Evolutionary conservation across 1,140 invertebrate genomes (phyloP), one percentile per base, ranked within the genome.

Genomic region (Acromyrmex echinatior): DNA sequence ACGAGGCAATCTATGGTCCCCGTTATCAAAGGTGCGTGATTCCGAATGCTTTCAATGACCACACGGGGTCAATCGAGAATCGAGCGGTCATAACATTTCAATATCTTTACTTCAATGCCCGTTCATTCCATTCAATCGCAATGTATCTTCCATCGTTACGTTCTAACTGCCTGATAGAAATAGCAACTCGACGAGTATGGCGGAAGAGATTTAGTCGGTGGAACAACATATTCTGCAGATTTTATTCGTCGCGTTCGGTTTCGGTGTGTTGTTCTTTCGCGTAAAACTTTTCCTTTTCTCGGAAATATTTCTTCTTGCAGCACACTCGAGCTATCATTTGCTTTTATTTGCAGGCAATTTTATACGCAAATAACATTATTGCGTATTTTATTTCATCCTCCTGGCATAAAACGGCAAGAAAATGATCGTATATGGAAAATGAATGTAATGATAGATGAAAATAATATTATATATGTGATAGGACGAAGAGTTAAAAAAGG

Each of bases 41-140:
- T 66, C 49, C 70, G 56, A 62, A 74, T 49, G 68, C 80, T 74
- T 82, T 82, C 80, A 49, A 82, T 82, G 62, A 60, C 18, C 80
- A 3, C 16, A 56, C 39, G 68, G 45, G 53, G 39, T 82, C 80
- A 74, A 84, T 70, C 39, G 60, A 84, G 70, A 84, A 76, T 84
- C 39, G 70, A 84, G 56, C 80, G 56, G 56, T 63, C 80, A 35
- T 84, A 62, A 76, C 70, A 76, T 84, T 84, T 84, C 70, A 62
- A 84, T 76, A 76, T 84, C 80, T 73, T 81, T 51, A 76, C 39
- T 25, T 62, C 25, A 51, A 51, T 35, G 28, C 56, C 39, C 39
- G 56, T 21, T 21, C 70, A 28, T 60, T 49, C 25, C 49, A 21
- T 76, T 74, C 63, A 31, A 21, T 51, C 70, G 70, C 18, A 31